A percentile compares a stretch with the other conserved stretches of the same genome.
Conservation (phyloP, 2,888 invertebrate species). For the Drosophila putrida region DNA sequence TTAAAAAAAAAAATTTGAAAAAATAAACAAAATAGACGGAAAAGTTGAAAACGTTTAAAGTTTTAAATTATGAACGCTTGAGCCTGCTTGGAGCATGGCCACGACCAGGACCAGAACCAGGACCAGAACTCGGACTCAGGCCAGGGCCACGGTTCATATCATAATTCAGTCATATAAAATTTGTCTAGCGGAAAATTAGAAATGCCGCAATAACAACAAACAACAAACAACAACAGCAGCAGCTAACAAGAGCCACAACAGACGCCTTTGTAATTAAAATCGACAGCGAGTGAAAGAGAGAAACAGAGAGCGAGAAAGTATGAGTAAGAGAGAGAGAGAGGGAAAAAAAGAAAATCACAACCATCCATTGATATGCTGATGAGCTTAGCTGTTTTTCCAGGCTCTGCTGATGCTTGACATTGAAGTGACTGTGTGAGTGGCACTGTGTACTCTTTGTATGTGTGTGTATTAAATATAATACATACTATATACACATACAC, state of each 20-base stretch:
- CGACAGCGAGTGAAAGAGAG: conserved; percentile 14
- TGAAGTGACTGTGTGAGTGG: conserved; percentile 72
- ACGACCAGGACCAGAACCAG: background rate
- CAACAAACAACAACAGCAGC: conserved; percentile 47
- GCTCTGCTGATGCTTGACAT: conserved; percentile 69
- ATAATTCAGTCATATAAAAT: conserved; percentile 84
- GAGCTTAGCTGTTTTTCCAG: conserved; percentile 55
- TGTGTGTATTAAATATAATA: background rate
- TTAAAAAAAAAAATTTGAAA: conserved; percentile 44
- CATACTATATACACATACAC: too few relatives aligned
- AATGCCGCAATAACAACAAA: conserved; percentile 62
- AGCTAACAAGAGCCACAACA: conserved; percentile 53
- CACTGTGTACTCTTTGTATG: conserved; percentile 30
- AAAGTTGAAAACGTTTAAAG: conserved; percentile 63
- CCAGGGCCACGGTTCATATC: conserved; percentile 69
- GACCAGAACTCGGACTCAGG: conserved; percentile 7
- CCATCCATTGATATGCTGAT: conserved; percentile 76
- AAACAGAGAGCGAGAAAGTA: conserved; percentile 17
- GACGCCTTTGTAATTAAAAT: conserved; percentile 71
- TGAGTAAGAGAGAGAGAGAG: background rate
- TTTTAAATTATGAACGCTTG: conserved; percentile 42
- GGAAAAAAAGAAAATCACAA: conserved; percentile 59
- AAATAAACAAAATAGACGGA: conserved; percentile 3
- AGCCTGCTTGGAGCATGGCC: conserved; percentile 17
- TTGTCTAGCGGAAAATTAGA: conserved; percentile 85